These are phyloP conservation scores for Blomia tropicalis DNA, from an alignment of 2,888 invertebrate species.

Conservation along the genomic window DNA sequence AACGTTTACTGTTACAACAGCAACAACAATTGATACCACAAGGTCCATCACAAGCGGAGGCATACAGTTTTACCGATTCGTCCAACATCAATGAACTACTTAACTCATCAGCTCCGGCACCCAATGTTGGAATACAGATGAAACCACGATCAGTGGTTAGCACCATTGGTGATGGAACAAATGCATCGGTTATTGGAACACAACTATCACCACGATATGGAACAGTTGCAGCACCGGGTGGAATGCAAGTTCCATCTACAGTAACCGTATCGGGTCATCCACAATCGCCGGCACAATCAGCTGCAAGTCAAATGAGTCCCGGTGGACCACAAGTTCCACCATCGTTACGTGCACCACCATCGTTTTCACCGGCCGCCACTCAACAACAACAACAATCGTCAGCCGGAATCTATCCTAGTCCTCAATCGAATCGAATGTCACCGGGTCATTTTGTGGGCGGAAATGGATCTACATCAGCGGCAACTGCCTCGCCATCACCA, in stretches of 20 bases:
- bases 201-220: constrained; percentile 19
- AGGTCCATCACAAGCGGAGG: background rate
- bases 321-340: constrained; percentile 10
- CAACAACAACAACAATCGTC: constrained; percentile 3
- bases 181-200: background rate
- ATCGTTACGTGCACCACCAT: background rate
- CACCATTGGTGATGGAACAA: background rate
- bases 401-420: background rate
- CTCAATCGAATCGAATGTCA: constrained; percentile 8
- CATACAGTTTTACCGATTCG: background rate
- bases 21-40: constrained; percentile 9
- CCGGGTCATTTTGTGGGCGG: background rate
- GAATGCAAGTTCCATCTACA: constrained; percentile 15
- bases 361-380: constrained; percentile 17
- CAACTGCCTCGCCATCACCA: constrained; percentile 12
- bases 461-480: background rate
- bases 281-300: constrained; percentile 22
- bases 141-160: constrained; percentile 12
- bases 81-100: constrained; percentile 1
- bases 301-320: constrained; percentile 18
- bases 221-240: background rate
- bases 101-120: constrained; percentile 1
- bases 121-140: constrained; percentile 19
- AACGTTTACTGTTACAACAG: constrained; percentile 31
- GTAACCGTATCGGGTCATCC: constrained; percentile 15